These are phyloP conservation scores for Pseudotriccus pelzelni DNA, from an alignment of 2,797 vertebrate genomes.

Conservation along the genomic window DNA sequence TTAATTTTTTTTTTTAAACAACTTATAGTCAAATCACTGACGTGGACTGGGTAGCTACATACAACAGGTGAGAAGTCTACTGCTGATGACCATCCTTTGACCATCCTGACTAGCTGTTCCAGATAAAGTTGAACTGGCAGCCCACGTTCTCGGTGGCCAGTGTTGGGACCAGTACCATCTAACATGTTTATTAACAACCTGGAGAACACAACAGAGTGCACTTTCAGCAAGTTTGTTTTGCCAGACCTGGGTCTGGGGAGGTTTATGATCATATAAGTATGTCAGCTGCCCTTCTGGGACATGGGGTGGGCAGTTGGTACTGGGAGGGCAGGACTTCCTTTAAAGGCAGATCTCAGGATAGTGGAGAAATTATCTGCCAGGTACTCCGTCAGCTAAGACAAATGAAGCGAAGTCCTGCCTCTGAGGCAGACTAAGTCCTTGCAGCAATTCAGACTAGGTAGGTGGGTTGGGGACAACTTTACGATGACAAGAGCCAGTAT, in stretches of 20 bases:
- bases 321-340: not conserved
- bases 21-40: not conserved
- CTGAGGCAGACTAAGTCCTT: not conserved
- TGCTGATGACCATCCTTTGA: not conserved
- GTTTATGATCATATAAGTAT: not conserved
- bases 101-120: not conserved
- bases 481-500: not conserved
- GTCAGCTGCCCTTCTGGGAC: not conserved
- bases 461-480: not conserved
- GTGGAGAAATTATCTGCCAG: not conserved
- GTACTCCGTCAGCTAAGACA: not conserved
- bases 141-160: not conserved
- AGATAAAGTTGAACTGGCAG: not conserved
- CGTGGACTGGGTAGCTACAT: not conserved
- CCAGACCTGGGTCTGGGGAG: not conserved
- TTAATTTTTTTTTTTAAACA: not conserved
- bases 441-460: not conserved
- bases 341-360: not conserved
- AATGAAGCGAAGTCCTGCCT: not conserved
- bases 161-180: not conserved
- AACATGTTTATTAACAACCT: not conserved
- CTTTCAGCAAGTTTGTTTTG: not conserved
- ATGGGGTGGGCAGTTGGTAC: not conserved
- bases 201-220: not conserved
- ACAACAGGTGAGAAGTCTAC: not conserved